Evolutionary conservation across 2,888 invertebrate species (phyloP).

Genomic region (Coronaproctus castanopsis): DNA sequence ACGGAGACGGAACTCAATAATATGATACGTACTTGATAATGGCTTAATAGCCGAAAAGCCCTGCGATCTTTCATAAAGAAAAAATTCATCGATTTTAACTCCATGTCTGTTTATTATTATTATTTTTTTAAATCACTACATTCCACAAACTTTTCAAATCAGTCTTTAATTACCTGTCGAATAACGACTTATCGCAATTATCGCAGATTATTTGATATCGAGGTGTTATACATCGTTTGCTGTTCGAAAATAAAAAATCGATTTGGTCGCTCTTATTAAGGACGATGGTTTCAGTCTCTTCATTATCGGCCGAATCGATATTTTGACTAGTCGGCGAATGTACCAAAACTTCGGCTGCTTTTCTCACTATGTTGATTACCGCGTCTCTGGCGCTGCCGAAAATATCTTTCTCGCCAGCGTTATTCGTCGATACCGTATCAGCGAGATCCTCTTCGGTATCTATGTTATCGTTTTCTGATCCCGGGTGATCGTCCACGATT

Average conservation of each 20-base stretch:
- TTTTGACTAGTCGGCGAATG: conserved; percentile 30
- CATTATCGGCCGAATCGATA: neutral
- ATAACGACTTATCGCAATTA: conserved; percentile 49
- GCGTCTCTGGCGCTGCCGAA: conserved; percentile 77
- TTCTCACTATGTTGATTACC: conserved; percentile 77
- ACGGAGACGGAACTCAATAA: too few species aligned
- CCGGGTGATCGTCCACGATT: conserved; percentile 18
- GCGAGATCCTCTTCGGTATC: conserved; percentile 39
- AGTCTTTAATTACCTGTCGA: conserved; percentile 30
- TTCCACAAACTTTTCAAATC: too few species aligned
- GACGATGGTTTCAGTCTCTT: neutral
- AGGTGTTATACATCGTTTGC: conserved; percentile 41
- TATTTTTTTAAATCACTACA: too few species aligned
- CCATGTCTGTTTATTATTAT: too few species aligned
- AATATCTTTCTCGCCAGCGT: conserved; percentile 39
- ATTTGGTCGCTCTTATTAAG: neutral
- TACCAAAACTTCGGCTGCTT: conserved; percentile 67
- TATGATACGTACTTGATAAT: too few species aligned
- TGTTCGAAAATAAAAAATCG: conserved; percentile 25
- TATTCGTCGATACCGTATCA: conserved; percentile 40
- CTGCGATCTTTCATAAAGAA: too few species aligned
- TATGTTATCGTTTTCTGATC: conserved; percentile 29
- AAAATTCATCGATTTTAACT: too few species aligned
- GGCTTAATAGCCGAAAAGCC: too few species aligned
- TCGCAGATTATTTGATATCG: conserved; percentile 51